Evolutionary conservation across 64 coral and sea anemone genomes (phyloP), one percentile per base, ranked within the genome.

Genomic region (Montipora cactus): DNA sequence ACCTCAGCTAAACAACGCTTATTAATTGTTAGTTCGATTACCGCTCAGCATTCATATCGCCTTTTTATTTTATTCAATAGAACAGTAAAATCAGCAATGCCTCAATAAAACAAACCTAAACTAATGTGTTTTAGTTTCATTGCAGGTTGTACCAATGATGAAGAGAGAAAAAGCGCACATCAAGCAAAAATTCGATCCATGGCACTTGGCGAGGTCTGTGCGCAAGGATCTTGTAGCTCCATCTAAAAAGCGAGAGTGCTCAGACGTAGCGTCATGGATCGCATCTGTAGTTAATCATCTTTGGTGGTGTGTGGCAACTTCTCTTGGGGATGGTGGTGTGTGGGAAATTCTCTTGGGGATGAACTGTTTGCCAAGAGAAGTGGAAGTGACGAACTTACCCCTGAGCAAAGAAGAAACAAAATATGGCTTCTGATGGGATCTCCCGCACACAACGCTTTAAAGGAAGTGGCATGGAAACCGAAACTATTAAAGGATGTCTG

Each of bases 231-330:
- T 83, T 16, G 48, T 75, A 3, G 74, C 67, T 8, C 9, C 70
- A n/a, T 83, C 79, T 69, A 92, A 92, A 22, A 58, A 92, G 58
- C 57, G 15, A 37, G 83, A 51, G 14, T 87, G 83, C 46, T 5
- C 19, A 16, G 59, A 59, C 18, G 1, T 87, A 45, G 12, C 14
- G 23, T 8, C 59, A 61, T 87, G 83, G 83, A 87, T 69, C 18
- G 28, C 57, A 47, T 61, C 57, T 18, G 52, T 87, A 9, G 25
- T 59, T 18, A 66, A 67, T n/a, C 83, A 87, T 37, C 15, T 87
- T 28, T 87, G 45, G 44, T 87, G 83, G 83, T 87, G 83, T 19
- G 83, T 44, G 25, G 59, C 59, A 8, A 87, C 16, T 4, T 48
- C 6, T 15, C 7, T 23, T 37, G 37, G 37, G 37, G 37, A 37